These are phyloP conservation scores for Dinomys branickii DNA, from an alignment of 2,113 vertebrate genomes.

Conservation along the genomic window DNA sequence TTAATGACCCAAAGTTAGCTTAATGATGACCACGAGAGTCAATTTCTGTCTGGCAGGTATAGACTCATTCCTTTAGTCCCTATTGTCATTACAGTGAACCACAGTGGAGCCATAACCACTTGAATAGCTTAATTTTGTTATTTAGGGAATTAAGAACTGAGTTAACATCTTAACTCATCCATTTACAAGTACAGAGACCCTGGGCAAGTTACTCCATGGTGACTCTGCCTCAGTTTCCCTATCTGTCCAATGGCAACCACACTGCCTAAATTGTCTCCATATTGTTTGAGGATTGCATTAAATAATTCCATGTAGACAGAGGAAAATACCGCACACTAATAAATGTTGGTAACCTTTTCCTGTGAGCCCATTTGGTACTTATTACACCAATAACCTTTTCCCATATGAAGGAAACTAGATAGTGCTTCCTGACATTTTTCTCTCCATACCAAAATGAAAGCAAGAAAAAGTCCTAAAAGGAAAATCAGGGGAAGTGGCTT, in stretches of 20 bases:
- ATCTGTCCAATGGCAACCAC: constrained; percentile 14
- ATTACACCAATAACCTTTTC: not conserved
- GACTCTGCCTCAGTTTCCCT: not conserved
- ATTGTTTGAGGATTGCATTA: not conserved
- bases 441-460: not conserved
- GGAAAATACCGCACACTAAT: not conserved
- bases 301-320: not conserved
- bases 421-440: not conserved
- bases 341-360: not conserved
- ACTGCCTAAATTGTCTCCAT: not conserved
- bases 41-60: not conserved
- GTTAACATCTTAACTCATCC: not conserved
- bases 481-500: not conserved
- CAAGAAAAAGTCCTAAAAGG: not conserved
- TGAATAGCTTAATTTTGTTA: not conserved
- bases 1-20: not conserved
- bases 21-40: not conserved
- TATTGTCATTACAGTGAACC: not conserved
- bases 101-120: not conserved
- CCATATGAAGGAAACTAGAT: not conserved
- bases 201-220: not conserved
- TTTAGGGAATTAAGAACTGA: constrained; percentile 1
- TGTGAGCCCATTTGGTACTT: not conserved
- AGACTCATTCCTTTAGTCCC: not conserved
- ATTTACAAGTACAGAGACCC: not conserved